These are phyloP conservation scores for Hydrolagus affinis DNA, from an alignment of 2,113 vertebrate species.

Conservation along the genomic window DNA sequence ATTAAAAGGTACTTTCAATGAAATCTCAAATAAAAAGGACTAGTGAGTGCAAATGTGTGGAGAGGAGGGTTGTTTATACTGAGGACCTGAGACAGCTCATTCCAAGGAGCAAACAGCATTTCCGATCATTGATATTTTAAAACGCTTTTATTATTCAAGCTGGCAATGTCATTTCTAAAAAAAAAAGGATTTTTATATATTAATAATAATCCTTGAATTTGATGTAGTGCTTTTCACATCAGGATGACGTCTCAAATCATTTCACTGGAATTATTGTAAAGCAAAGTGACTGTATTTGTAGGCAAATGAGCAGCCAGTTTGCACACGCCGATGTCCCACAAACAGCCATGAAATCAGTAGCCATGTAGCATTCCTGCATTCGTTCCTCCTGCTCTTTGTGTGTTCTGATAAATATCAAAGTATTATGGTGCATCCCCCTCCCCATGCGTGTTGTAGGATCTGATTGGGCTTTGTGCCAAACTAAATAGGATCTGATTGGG, in stretches of 20 bases:
- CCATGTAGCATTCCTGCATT: neutral
- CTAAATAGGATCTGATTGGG: neutral
- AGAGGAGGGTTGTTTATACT: constrained; percentile 52
- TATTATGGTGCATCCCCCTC: neutral
- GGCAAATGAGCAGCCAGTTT: no score
- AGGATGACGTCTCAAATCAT: no score
- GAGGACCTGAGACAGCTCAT: neutral
- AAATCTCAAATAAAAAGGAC: constrained; percentile 86
- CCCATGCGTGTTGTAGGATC: neutral
- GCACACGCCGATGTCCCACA: no score
- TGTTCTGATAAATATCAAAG: neutral
- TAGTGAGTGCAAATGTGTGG: constrained; percentile 74
- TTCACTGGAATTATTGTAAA: no score
- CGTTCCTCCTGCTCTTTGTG: neutral
- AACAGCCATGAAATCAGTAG: neutral
- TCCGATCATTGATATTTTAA: neutral
- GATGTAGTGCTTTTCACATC: no score
- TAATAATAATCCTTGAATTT: no score
- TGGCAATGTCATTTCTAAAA: neutral
- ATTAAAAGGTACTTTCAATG: constrained; percentile 91
- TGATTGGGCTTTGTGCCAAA: no score
- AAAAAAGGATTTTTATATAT: neutral
- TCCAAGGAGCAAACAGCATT: neutral
- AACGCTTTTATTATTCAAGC: neutral
- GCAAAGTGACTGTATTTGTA: no score